A percentile compares a stretch with the other conserved stretches of the same genome.
Conservation (phyloP, 2,113 vertebrate species). For the Tragelaphus scriptus region DNA sequence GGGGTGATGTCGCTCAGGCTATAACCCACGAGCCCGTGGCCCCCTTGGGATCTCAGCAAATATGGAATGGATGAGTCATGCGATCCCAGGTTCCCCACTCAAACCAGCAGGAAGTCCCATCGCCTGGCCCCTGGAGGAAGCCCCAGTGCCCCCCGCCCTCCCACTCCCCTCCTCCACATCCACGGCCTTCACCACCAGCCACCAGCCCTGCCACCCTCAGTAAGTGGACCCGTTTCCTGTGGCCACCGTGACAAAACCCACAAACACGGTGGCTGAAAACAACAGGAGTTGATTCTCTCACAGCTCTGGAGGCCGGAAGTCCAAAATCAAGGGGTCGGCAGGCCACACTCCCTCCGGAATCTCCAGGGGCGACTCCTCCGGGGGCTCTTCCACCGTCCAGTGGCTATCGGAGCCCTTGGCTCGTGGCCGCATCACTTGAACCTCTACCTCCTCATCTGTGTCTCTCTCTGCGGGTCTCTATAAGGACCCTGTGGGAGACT, state of each 20-base stretch:
- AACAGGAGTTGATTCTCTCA: no score
- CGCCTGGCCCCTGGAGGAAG: rapidly evolving
- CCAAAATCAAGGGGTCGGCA: background rate
- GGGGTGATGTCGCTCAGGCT: background rate
- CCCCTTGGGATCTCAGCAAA: background rate
- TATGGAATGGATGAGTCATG: no score
- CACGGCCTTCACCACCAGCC: background rate
- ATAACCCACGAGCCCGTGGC: background rate
- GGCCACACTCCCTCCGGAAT: rapidly evolving
- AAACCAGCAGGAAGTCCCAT: no score
- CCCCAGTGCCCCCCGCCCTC: rapidly evolving
- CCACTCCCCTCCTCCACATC: background rate
- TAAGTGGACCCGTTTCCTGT: rapidly evolving
- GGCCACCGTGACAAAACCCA: rapidly evolving
- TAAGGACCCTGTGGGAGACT: background rate
- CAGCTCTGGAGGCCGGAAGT: background rate
- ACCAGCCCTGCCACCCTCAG: rapidly evolving
- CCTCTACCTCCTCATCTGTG: background rate
- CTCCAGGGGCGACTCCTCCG: rapidly evolving
- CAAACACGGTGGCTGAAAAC: background rate
- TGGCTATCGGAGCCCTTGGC: rapidly evolving
- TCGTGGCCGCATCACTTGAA: rapidly evolving
- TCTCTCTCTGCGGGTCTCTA: background rate
- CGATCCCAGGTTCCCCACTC: background rate
- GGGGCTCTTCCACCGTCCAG: background rate